Percentiles rank a stretch among this genome's conserved stretches.
These are phyloP conservation scores for Pseudomyrmex dendroicus DNA, from an alignment of 1,140 invertebrate genomes.

Conservation along the genomic window DNA sequence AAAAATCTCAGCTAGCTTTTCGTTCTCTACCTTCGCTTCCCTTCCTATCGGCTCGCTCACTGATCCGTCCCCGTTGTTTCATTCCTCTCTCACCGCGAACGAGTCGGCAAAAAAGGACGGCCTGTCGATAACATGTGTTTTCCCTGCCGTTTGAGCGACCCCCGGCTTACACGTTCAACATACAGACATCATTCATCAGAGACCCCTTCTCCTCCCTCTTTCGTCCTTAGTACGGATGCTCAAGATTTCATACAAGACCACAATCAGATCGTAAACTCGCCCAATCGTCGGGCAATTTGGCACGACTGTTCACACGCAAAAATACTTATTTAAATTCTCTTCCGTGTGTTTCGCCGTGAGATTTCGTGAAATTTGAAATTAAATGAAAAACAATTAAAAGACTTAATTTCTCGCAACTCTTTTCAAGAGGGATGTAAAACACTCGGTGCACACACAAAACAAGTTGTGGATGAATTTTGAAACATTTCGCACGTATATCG, in stretches of 20 bases:
- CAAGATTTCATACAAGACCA: slow-evolving; percentile 46
- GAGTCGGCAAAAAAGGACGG: slow-evolving; percentile 60
- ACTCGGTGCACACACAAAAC: too few species aligned
- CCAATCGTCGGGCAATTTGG: slow-evolving; percentile 32
- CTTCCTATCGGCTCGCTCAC: slow-evolving; percentile 4
- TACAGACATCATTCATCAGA: slow-evolving; percentile 19
- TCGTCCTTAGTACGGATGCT: slow-evolving; percentile 64
- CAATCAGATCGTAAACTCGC: slow-evolving; percentile 70
- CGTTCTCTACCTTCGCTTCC: slow-evolving; percentile 45
- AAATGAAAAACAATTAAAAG: neutral
- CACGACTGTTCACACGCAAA: too few species aligned
- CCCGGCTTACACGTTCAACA: slow-evolving; percentile 4
- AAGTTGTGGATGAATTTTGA: neutral
- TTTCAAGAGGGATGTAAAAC: neutral
- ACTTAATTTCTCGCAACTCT: neutral
- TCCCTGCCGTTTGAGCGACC: slow-evolving; percentile 59
- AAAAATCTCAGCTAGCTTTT: slow-evolving; percentile 61
- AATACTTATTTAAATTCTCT: too few species aligned
- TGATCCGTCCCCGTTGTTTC: slow-evolving; percentile 57
- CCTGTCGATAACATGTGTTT: slow-evolving; percentile 74
- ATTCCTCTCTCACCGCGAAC: slow-evolving; percentile 59
- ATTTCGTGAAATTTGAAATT: neutral
- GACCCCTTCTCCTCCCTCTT: neutral
- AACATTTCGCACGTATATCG: neutral
- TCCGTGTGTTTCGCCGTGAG: neutral